These are phyloP conservation scores for Meleagris gallopavo DNA, from an alignment of 2,113 vertebrate genomes.

Conservation along the genomic window DNA sequence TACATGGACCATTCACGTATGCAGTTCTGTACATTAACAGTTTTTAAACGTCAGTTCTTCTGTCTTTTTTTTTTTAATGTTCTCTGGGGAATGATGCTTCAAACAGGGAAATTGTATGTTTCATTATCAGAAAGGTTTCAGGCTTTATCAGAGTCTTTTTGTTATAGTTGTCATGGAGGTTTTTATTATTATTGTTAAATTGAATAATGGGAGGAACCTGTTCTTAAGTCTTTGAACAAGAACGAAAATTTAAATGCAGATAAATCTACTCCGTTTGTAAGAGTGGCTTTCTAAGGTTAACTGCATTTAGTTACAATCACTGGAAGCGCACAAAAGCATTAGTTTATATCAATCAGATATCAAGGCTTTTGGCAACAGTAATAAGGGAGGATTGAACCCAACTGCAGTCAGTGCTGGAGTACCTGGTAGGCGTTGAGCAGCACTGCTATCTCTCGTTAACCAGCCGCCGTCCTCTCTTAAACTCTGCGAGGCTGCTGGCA, in stretches of 20 bases:
- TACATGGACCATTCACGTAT: neutral
- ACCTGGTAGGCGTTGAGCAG: neutral
- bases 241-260: slow-evolving; percentile 26
- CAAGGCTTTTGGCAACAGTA: neutral
- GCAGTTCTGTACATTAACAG: neutral
- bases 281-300: slow-evolving; percentile 52
- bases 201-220: slow-evolving; percentile 62
- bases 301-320: neutral
- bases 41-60: neutral
- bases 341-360: neutral
- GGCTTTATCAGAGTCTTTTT: slow-evolving; percentile 55
- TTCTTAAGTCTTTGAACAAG: slow-evolving; percentile 25
- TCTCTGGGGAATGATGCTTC: slow-evolving; percentile 41
- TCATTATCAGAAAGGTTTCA: slow-evolving; percentile 55
- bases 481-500: neutral
- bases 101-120: slow-evolving; percentile 56
- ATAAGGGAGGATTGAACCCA: neutral
- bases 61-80: neutral
- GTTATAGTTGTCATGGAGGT: slow-evolving; percentile 58
- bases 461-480: neutral
- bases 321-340: neutral
- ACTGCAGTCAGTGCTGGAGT: neutral
- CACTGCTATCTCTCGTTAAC: neutral
- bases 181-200: slow-evolving; percentile 68
- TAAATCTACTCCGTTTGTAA: slow-evolving; percentile 17